phyloP scores from a whole-genome alignment of 2,888 invertebrate genomes.

The Catocala nupta region DNA sequence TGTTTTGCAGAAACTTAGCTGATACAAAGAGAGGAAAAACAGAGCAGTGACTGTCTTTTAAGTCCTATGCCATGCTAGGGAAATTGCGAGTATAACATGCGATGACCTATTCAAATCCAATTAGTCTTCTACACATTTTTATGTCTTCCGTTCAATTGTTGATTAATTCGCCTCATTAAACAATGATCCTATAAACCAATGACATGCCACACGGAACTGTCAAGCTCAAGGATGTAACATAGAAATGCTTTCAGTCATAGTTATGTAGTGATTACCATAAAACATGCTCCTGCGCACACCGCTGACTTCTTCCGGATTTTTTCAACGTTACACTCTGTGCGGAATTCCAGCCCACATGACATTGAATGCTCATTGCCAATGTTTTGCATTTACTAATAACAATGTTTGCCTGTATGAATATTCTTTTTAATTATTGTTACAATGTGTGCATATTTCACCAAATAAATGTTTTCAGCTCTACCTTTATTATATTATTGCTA shows the following conservation, averaged over 20 bases:
- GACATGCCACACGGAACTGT: conserved; percentile 58
- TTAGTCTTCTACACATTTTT: no score
- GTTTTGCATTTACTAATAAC: conserved; percentile 54
- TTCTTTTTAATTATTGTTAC: not conserved
- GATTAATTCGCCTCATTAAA: conserved; percentile 2
- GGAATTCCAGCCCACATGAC: conserved; percentile 71
- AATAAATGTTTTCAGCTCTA: no score
- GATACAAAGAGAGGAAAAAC: no score
- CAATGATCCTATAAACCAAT: not conserved
- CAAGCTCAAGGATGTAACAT: conserved; percentile 69
- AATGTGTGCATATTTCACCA: no score
- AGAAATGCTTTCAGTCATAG: conserved; percentile 82
- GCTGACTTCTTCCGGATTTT: conserved; percentile 73
- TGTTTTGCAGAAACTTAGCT: no score
- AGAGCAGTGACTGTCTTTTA: no score
- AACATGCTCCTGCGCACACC: conserved; percentile 69
- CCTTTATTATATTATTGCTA: no score
- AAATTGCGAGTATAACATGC: no score
- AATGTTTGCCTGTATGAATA: conserved; percentile 27
- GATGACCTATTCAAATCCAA: no score
- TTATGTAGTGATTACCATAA: conserved; percentile 76
- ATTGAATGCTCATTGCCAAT: conserved; percentile 63
- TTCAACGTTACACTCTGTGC: conserved; percentile 58
- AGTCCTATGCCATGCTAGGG: no score
- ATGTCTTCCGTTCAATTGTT: not conserved